Evolutionary conservation across 2,797 vertebrate genomes (phyloP).

Genomic region (Poliocrania exsul): DNA sequence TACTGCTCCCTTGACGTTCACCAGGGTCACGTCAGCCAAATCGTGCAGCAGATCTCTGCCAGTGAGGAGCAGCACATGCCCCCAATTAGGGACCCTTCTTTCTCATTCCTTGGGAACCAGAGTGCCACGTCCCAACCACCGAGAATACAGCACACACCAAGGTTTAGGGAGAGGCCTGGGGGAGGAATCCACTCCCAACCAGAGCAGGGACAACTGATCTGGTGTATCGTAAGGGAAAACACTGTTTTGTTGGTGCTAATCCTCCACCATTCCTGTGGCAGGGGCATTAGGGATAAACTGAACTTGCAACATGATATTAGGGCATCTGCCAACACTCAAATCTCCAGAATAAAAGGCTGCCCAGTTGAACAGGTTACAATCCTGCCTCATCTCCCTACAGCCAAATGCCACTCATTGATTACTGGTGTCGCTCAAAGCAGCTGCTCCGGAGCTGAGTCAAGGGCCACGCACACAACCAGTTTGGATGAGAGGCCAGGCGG

Average conservation of each 20-base stretch:
- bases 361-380: slow-evolving; percentile 49
- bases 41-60: background rate
- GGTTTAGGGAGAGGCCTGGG: background rate
- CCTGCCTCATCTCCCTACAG: background rate
- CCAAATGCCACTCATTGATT: slow-evolving; percentile 3
- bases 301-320: slow-evolving; percentile 12
- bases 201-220: background rate
- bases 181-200: background rate
- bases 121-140: background rate
- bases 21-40: background rate
- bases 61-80: accelerated
- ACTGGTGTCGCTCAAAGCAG: background rate
- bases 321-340: background rate
- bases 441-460: slow-evolving; percentile 23
- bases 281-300: slow-evolving; percentile 8
- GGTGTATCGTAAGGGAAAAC: background rate
- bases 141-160: background rate
- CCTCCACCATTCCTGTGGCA: background rate
- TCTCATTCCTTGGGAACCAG: background rate
- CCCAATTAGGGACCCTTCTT: background rate
- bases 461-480: background rate
- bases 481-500: background rate
- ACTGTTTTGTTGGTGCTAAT: background rate
- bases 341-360: slow-evolving; percentile 22
- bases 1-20: background rate